A percentile compares a stretch with the other conserved stretches of the same genome.
Evolutionary conservation across 2,888 invertebrate genomes (phyloP).

Genomic region (Tachina fera): DNA sequence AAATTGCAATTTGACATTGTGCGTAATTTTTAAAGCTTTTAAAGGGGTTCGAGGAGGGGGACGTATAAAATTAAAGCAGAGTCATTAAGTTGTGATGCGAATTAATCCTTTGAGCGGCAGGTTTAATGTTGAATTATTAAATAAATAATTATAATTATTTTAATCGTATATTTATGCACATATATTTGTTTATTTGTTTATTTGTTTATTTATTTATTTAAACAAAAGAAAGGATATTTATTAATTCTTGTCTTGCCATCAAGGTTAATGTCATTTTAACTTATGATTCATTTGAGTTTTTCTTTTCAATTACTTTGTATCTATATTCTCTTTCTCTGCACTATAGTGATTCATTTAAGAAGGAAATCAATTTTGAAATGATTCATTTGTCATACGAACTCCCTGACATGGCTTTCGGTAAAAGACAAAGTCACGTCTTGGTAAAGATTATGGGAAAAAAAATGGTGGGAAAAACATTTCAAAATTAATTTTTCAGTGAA

Average conservation of each 20-base stretch:
- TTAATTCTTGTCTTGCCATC: slow-evolving; percentile 2
- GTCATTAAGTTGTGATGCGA: neutral
- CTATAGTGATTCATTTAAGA: slow-evolving; percentile 54
- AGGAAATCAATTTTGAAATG: slow-evolving; percentile 37
- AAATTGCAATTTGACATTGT: slow-evolving; percentile 58
- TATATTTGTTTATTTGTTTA: too few relatives aligned
- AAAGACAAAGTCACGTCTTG: neutral
- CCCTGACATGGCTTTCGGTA: slow-evolving; percentile 21
- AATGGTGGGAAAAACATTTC: too few relatives aligned
- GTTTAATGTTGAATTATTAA: neutral
- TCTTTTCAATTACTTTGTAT: slow-evolving; percentile 37
- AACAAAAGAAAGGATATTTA: slow-evolving; percentile 30
- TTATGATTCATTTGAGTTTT: slow-evolving; percentile 22
- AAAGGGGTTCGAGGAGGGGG: slow-evolving; percentile 1
- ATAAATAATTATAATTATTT: too few relatives aligned
- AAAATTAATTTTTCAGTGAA: too few relatives aligned
- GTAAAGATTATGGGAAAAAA: neutral
- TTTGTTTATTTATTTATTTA: neutral
- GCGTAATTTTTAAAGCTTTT: slow-evolving; percentile 51
- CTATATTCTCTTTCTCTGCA: neutral
- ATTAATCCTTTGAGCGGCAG: slow-evolving; percentile 26
- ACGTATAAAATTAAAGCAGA: neutral
- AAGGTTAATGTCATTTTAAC: neutral
- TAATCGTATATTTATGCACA: too few relatives aligned
- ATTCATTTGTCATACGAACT: slow-evolving; percentile 35